Percentiles rank a stretch among this genome's conserved stretches.
phyloP scores from a whole-genome alignment of 2,113 vertebrate species.

The Thermophis baileyi region DNA sequence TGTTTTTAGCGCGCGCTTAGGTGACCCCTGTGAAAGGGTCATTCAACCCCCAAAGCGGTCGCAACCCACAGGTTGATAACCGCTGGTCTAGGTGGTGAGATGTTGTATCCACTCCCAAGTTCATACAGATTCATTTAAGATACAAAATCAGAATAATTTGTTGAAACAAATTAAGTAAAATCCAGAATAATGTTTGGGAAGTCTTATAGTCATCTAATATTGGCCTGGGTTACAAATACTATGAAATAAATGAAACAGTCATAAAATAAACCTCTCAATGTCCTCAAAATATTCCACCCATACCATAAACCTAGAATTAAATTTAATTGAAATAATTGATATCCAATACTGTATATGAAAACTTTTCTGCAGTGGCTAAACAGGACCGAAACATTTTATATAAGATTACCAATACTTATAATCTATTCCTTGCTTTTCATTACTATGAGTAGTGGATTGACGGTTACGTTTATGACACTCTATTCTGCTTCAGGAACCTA shows the following conservation, averaged over 20 bases:
- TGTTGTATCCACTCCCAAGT: neutral
- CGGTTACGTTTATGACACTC: neutral
- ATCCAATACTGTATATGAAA: neutral
- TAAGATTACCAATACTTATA: neutral
- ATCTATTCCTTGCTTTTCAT: neutral
- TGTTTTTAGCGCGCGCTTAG: too few relatives aligned
- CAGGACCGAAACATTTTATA: neutral
- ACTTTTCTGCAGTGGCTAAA: neutral
- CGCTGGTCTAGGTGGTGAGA: neutral
- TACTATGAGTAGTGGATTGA: neutral
- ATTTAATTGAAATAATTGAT: neutral
- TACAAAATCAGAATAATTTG: neutral
- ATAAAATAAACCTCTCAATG: neutral
- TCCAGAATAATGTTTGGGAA: neutral
- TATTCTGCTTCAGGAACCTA: neutral
- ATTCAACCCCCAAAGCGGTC: too few relatives aligned
- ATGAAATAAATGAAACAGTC: neutral
- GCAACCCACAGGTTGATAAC: too few relatives aligned
- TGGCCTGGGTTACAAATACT: neutral
- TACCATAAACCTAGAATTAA: neutral
- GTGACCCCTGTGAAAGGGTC: too few relatives aligned
- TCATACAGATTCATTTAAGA: neutral
- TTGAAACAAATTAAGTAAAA: neutral
- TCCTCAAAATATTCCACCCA: neutral
- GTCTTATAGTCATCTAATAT: neutral